These are phyloP conservation scores for Allolobophora icterica DNA, from an alignment of 2,888 invertebrate species.

Conservation along the genomic window DNA sequence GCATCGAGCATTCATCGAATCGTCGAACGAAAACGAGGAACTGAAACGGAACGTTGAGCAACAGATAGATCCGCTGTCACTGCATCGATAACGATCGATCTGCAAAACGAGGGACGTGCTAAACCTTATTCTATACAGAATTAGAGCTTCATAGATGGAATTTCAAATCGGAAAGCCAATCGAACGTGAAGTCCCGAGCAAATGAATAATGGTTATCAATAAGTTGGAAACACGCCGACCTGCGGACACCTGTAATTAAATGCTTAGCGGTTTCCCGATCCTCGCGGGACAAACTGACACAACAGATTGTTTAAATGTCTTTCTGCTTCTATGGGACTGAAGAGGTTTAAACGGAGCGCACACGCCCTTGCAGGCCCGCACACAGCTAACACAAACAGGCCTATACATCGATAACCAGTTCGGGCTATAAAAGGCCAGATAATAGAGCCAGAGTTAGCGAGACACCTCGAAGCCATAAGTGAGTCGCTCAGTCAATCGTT, in stretches of 20 bases:
- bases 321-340: neutral
- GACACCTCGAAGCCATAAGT: neutral
- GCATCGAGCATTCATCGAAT: neutral
- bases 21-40: neutral
- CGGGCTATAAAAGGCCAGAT: neutral
- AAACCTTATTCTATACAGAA: neutral
- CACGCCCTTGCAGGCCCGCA: neutral
- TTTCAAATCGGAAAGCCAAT: neutral
- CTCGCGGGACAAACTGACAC: neutral
- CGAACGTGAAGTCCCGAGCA: neutral
- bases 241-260: neutral
- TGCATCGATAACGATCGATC: neutral
- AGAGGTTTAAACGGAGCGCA: neutral
- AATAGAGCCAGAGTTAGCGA: neutral
- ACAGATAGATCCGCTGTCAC: neutral
- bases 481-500: neutral
- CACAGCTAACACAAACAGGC: neutral
- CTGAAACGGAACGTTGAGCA: neutral
- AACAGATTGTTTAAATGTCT: neutral
- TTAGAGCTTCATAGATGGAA: neutral
- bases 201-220: neutral
- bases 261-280: neutral
- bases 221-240: neutral
- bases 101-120: neutral
- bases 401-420: constrained; percentile 4